Percentiles rank a stretch among this genome's conserved stretches.
These are phyloP conservation scores for Cheirogaleus medius DNA, from an alignment of 2,113 vertebrate genomes.

Conservation along the genomic window DNA sequence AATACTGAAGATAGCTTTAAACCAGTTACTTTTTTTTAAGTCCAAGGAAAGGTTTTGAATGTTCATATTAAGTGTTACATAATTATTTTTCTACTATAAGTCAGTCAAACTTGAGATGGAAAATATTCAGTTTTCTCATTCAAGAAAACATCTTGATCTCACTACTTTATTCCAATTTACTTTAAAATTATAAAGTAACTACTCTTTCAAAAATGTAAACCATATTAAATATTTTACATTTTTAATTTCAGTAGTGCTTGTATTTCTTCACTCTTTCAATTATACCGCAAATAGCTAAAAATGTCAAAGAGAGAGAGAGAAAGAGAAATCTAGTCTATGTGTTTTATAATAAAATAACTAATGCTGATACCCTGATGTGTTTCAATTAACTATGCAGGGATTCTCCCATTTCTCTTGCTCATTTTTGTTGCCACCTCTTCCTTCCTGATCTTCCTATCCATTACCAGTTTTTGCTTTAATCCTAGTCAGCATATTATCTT, in stretches of 20 bases:
- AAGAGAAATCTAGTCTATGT: background rate
- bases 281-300: background rate
- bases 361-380: background rate
- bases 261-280: background rate
- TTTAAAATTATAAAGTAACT: slow-evolving; percentile 22
- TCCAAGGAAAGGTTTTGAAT: background rate
- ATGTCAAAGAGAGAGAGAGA: background rate
- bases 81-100: background rate
- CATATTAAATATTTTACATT: background rate
- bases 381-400: background rate
- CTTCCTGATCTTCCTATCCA: background rate
- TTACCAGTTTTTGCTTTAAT: background rate
- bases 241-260: background rate
- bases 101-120: background rate
- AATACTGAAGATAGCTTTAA: background rate
- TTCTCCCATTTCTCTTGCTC: background rate
- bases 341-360: background rate
- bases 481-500: background rate
- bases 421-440: background rate
- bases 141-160: slow-evolving; percentile 35
- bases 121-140: background rate
- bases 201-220: background rate
- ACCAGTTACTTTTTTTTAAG: background rate
- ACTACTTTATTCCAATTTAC: background rate
- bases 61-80: background rate